Base-by-base conservation (phyloP, 1,140 invertebrate genomes). In the Bombus superbus region DNA sequence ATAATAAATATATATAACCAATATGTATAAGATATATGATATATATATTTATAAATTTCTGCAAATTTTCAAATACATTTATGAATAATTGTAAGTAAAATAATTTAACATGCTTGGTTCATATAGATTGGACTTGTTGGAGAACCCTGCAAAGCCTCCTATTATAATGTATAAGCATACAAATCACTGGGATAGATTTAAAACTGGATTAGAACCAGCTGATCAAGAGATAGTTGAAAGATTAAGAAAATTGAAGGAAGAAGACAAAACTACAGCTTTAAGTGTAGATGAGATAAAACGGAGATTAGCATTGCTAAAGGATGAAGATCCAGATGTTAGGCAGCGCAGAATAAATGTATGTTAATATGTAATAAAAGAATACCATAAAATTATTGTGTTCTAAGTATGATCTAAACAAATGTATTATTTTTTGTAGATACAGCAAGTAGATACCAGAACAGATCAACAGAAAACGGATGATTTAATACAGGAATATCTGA, bases 171-270 rank as follows among this genome's bases (percentile, higher is more conserved):
- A 95, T 32, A 94, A 92, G 69, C 92, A 91, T 28, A 74, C 76
- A 28, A 92, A 78, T 78, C 92, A 88, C 32, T 94, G 93, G 92
- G 94, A 95, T 35, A 92, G 91, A 75, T 91, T 95, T 25, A 94
- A 93, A 86, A 87, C 42, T 42, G 94, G 93, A 10, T 86, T 95
- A 79, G 94, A 95, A 15, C 93, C 93, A 6, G 92, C 73, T 9
- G 94, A 95, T 90, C 94, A 94, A 74, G 90, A 92, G 75, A 94
- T 95, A 32, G 93, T 95, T 0, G 93, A 95, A 59, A 91, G 95
- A 86, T 88, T 95, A 38, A 90, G 86, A 81, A 95, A 94, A 91
- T 87, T 95, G 25, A 95, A 93, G 86, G 92, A 90, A 2, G 90
- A 93, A 18, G 92, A 95, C 75, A 90, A 88, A 22, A 89, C 91